These are phyloP conservation scores for Etheostoma spectabile DNA, from an alignment of 2,113 vertebrate species.

Conservation along the genomic window DNA sequence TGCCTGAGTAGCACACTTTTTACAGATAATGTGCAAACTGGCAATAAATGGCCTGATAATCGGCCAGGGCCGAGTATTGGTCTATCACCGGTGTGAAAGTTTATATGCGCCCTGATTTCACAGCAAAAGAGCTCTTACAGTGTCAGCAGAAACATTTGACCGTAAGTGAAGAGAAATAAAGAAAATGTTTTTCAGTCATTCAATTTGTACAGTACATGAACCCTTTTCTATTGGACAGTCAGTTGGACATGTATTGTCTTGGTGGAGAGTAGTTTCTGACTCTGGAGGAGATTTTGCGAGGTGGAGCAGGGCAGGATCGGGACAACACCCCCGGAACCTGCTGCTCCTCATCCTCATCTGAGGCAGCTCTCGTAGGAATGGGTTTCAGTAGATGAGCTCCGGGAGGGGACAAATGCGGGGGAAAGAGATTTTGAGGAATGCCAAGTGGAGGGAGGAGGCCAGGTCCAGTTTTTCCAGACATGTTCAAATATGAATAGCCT, in stretches of 20 bases:
- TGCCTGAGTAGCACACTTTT: too few relatives aligned
- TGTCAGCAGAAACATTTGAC: not conserved
- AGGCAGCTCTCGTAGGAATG: constrained; percentile 19
- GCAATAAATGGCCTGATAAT: too few relatives aligned
- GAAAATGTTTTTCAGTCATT: not conserved
- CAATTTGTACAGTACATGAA: not conserved
- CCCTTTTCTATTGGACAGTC: not conserved
- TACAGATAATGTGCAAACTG: too few relatives aligned
- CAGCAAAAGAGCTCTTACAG: constrained; percentile 1
- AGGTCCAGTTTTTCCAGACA: constrained; percentile 32
- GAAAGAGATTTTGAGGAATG: constrained; percentile 66
- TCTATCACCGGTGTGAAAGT: too few relatives aligned
- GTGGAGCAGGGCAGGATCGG: constrained; percentile 64
- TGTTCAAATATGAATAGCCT: constrained; percentile 77
- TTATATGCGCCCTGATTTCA: not conserved
- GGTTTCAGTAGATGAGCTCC: constrained; percentile 60
- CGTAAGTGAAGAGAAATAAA: not conserved
- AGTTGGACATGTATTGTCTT: constrained; percentile 49
- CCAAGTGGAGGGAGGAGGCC: constrained; percentile 59
- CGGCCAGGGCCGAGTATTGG: too few relatives aligned
- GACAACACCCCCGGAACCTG: constrained; percentile 70
- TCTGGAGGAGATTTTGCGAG: constrained; percentile 81
- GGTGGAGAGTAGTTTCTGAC: constrained; percentile 33
- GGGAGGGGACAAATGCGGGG: constrained; percentile 32
- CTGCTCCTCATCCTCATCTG: constrained; percentile 81